These are phyloP conservation scores for Ptilonorhynchus violaceus DNA, from an alignment of 2,113 vertebrate species.

Conservation along the genomic window DNA sequence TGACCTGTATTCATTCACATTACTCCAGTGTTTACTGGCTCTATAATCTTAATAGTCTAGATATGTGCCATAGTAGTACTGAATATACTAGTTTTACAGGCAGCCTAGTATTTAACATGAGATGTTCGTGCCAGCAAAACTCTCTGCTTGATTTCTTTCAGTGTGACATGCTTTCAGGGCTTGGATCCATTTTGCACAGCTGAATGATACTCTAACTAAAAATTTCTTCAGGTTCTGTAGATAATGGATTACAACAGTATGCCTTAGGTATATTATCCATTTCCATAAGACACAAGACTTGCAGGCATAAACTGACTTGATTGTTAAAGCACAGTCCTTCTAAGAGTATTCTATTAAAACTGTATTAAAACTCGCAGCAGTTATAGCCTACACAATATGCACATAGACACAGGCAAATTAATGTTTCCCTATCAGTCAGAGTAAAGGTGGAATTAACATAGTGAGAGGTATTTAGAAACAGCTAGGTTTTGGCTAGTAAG, in stretches of 20 bases:
- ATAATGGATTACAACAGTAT: not conserved
- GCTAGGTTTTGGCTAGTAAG: not conserved
- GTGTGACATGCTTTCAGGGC: not conserved
- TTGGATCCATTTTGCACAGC: not conserved
- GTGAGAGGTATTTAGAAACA: not conserved
- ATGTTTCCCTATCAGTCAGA: not conserved
- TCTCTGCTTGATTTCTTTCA: not conserved
- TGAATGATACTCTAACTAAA: not conserved
- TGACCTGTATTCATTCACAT: not conserved
- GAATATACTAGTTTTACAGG: not conserved
- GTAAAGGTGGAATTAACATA: not conserved
- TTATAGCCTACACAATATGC: not conserved
- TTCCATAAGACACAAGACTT: not conserved
- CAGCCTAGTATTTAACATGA: not conserved
- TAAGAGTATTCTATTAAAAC: not conserved
- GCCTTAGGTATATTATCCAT: not conserved
- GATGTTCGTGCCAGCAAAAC: not conserved
- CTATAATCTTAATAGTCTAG: not conserved
- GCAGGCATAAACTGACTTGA: not conserved
- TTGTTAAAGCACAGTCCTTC: not conserved
- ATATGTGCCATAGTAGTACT: not conserved
- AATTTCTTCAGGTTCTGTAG: not conserved
- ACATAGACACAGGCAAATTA: not conserved
- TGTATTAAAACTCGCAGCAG: not conserved
- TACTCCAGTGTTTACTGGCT: not conserved